A percentile compares a stretch with the other conserved stretches of the same genome.
These are phyloP conservation scores for Pithys albifrons DNA, from an alignment of 2,113 vertebrate species.

Conservation along the genomic window DNA sequence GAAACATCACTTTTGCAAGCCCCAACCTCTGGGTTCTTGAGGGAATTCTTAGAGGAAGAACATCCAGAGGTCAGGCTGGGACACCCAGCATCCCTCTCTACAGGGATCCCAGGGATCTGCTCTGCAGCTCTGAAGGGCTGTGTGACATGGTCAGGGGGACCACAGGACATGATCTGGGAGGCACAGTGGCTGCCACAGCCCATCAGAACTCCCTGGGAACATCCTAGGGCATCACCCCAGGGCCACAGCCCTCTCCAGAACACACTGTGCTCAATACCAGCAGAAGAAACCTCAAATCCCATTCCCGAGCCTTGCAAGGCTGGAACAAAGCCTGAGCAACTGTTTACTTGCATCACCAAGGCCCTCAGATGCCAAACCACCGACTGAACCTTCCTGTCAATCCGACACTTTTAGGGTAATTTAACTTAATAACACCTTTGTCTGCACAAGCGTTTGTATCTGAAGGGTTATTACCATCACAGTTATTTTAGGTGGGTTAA, in stretches of 20 bases:
- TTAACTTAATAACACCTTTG: conserved; percentile 83
- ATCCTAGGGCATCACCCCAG: background rate
- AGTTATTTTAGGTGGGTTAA: conserved; percentile 85
- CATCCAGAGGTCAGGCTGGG: background rate
- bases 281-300: conserved; percentile 33
- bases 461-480: conserved; percentile 81
- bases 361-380: conserved; percentile 71
- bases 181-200: background rate
- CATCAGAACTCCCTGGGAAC: background rate
- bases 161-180: accelerated
- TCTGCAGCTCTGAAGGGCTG: accelerated
- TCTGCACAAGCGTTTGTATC: conserved; percentile 69
- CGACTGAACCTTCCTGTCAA: conserved; percentile 79
- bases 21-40: background rate
- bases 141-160: accelerated
- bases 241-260: background rate
- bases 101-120: background rate
- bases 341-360: conserved; percentile 68
- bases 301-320: background rate
- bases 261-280: background rate
- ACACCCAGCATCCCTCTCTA: accelerated
- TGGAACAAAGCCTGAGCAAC: conserved; percentile 6
- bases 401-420: conserved; percentile 80
- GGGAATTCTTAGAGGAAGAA: background rate
- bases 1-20: accelerated